Evolutionary conservation across 2,888 invertebrate species (phyloP).

Genomic region (Linnaemya vulpina): DNA sequence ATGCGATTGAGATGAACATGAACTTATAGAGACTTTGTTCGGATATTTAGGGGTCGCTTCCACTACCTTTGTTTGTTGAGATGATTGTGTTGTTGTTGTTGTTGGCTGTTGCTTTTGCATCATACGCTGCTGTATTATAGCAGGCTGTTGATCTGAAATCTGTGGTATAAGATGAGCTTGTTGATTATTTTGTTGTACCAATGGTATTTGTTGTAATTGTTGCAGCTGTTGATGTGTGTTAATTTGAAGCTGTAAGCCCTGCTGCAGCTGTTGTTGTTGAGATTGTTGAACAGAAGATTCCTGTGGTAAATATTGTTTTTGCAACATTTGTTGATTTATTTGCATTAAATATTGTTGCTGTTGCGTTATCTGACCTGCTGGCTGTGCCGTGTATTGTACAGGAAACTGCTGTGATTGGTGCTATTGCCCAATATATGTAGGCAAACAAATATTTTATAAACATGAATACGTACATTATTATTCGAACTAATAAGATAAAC

Average conservation of each 20-base stretch:
- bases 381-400: constrained; percentile 54
- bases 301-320: constrained; percentile 72
- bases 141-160: constrained; percentile 67
- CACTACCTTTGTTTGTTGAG: constrained; percentile 58
- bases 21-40: constrained; percentile 36
- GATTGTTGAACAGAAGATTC: constrained; percentile 67
- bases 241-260: constrained; percentile 61
- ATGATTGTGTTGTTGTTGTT: constrained; percentile 62
- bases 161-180: constrained; percentile 66
- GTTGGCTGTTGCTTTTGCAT: constrained; percentile 28
- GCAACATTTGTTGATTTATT: constrained; percentile 77
- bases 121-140: constrained; percentile 57
- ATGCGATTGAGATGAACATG: constrained; percentile 4
- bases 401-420: constrained; percentile 69
- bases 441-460: no score
- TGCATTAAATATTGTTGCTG: constrained; percentile 73
- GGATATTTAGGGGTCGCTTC: constrained; percentile 2
- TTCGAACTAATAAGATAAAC: no score
- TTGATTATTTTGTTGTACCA: constrained; percentile 66
- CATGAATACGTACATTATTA: no score
- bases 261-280: no score
- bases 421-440: constrained; percentile 67
- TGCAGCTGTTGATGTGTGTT: constrained; percentile 44
- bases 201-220: constrained; percentile 76
- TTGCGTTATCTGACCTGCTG: constrained; percentile 15